phyloP scores from a whole-genome alignment of 2,797 vertebrate species.

The Anguilla anguilla region DNA sequence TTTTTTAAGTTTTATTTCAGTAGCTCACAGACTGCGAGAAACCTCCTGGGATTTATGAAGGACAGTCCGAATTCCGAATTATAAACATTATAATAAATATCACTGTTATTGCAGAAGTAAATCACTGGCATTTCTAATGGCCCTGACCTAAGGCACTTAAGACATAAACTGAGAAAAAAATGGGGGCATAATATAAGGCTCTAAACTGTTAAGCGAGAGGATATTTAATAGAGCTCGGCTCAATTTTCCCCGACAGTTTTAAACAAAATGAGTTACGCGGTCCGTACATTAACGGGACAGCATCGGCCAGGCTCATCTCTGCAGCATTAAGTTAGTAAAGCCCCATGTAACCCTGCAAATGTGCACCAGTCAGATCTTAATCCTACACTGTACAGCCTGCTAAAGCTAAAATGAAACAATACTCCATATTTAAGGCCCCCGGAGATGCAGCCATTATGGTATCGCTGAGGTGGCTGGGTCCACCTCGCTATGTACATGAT shows the following conservation, averaged over 20 bases:
- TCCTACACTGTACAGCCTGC: not conserved
- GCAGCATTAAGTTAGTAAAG: not conserved
- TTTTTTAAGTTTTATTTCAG: conserved; percentile 22
- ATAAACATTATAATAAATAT: conserved; percentile 53
- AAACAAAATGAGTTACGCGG: not conserved
- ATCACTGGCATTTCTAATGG: conserved; percentile 38
- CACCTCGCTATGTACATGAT: not conserved
- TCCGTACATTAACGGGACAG: not conserved
- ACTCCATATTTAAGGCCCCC: not conserved
- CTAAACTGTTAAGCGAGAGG: conserved; percentile 8
- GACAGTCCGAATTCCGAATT: conserved; percentile 32
- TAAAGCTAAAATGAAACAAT: not conserved
- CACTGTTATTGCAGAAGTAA: conserved; percentile 45
- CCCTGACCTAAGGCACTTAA: conserved; percentile 31
- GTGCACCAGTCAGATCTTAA: not conserved
- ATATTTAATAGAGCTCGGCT: conserved; percentile 14
- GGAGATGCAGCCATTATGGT: not conserved
- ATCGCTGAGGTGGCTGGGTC: not conserved
- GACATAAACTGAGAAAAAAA: conserved; percentile 32
- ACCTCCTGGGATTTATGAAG: conserved; percentile 44
- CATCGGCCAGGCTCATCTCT: not conserved
- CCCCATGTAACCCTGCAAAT: not conserved
- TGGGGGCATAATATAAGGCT: not conserved
- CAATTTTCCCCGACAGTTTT: conserved; percentile 15
- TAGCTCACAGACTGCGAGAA: conserved; percentile 28